Base-by-base conservation (phyloP, 2,888 invertebrate species). In the Microctonus hyperodae region DNA sequence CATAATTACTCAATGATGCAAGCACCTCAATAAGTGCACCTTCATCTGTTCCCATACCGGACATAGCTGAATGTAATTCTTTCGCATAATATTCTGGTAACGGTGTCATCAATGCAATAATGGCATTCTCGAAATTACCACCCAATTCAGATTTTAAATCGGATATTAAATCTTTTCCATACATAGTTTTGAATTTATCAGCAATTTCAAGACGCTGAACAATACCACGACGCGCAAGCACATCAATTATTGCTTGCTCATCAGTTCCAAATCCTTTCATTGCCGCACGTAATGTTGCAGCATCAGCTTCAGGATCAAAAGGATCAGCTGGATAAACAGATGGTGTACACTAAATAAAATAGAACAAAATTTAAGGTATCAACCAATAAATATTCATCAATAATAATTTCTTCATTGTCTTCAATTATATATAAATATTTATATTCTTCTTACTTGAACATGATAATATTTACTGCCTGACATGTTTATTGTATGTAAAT, bases 181-280 rank as follows among this genome's bases (percentile, higher is more conserved):
- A 96, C 78, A 93, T 86, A 2, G 93, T 91, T 85, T 96, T 96
- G 81, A 92, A 96, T 78, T 91, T 90, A 28, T 89, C 87, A 23
- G 91, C 89, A 75, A 96, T 93, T 79, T 94, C 90, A 74, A 94
- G 88, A 67, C 98, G 89, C 84, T 98, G 97, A 33, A 89, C 89
- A 79, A 96, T 96, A 72, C 91, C 91, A 59, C 97, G 90, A 72
- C 90, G 89, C 9, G 93, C 90, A 56, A 98, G 86, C 11, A 97
- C 90, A 75, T 92, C 90, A 67, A 96, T 95, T 75, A 97, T 92
- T 0, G 93, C 88, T 79, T 92, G 92, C 82, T 97, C 97, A 81
- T 97, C 94, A 0, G 97, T 97, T 35, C 96, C 95, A 75, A 93
- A 90, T 60, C 95, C 96, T 85, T 95, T 95, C 96, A 96, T 96